These are phyloP conservation scores for Lamprotornis superbus DNA, from an alignment of 2,113 vertebrate genomes.

Conservation along the genomic window DNA sequence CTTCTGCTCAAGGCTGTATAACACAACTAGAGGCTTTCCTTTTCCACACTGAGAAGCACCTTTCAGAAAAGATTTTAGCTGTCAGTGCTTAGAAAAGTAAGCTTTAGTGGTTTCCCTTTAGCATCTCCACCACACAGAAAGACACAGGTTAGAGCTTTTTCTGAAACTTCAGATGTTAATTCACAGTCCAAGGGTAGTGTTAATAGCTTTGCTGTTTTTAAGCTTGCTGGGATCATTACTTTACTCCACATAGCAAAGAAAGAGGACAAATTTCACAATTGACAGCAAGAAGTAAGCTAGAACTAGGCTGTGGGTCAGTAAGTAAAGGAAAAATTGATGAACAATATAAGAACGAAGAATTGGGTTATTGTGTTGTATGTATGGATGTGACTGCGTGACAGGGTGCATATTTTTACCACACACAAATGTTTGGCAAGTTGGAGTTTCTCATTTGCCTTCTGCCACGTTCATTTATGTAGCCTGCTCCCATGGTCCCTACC, in stretches of 20 bases:
- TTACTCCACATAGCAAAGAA: background rate
- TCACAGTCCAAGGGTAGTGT: background rate
- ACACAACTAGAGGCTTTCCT: background rate
- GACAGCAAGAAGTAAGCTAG: background rate
- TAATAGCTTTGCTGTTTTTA: background rate
- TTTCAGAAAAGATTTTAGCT: background rate
- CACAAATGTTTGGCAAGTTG: background rate
- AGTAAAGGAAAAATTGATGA: background rate
- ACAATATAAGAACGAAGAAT: background rate
- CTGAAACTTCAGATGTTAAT: background rate
- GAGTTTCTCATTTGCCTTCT: background rate
- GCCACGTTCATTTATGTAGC: background rate
- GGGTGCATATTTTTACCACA: background rate
- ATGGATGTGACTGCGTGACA: background rate
- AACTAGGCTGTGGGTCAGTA: background rate
- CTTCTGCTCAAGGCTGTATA: background rate
- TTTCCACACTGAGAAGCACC: background rate
- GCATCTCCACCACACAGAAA: background rate
- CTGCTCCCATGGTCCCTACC: accelerated
- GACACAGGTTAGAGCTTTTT: background rate
- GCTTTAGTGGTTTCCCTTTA: background rate
- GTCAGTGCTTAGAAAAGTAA: background rate
- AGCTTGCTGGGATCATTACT: background rate
- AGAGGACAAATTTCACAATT: background rate
- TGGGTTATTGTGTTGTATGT: background rate